Evolutionary conservation across 2,113 vertebrate species (phyloP).

Genomic region (Callipepla squamata): DNA sequence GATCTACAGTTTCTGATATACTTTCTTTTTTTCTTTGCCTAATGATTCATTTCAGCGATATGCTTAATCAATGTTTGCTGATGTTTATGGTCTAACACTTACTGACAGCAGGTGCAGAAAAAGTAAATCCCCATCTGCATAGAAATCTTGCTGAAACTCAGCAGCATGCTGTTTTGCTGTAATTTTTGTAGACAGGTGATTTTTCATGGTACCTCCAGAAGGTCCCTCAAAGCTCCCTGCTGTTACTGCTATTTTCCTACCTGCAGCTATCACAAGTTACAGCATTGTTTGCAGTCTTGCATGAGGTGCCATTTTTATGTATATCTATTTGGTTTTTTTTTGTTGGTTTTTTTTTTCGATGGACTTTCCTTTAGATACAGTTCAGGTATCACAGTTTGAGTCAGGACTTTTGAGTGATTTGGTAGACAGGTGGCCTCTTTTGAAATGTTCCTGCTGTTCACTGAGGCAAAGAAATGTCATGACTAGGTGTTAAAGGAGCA

Average conservation of each 20-base stretch:
- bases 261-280: slow-evolving; percentile 44
- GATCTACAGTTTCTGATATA: slow-evolving; percentile 3
- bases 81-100: slow-evolving; percentile 76
- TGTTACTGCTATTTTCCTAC: slow-evolving; percentile 45
- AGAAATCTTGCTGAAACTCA: slow-evolving; percentile 73
- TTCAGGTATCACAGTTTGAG: not conserved
- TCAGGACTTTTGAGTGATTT: not conserved
- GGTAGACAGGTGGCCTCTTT: not conserved
- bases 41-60: slow-evolving; percentile 72
- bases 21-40: slow-evolving; percentile 40
- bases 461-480: not conserved
- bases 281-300: not conserved
- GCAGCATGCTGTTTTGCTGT: slow-evolving; percentile 72
- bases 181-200: slow-evolving; percentile 77
- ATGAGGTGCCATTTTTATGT: not conserved
- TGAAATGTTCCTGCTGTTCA: not conserved
- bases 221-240: not conserved
- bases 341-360: not conserved
- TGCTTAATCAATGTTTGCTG: slow-evolving; percentile 79
- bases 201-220: slow-evolving; percentile 70
- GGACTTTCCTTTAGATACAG: not conserved
- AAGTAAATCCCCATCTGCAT: slow-evolving; percentile 69
- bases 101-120: slow-evolving; percentile 74
- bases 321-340: slow-evolving; percentile 15
- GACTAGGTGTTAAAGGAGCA: not conserved